phyloP scores from a whole-genome alignment of 2,113 vertebrate genomes.

The Eleginops maclovinus region DNA sequence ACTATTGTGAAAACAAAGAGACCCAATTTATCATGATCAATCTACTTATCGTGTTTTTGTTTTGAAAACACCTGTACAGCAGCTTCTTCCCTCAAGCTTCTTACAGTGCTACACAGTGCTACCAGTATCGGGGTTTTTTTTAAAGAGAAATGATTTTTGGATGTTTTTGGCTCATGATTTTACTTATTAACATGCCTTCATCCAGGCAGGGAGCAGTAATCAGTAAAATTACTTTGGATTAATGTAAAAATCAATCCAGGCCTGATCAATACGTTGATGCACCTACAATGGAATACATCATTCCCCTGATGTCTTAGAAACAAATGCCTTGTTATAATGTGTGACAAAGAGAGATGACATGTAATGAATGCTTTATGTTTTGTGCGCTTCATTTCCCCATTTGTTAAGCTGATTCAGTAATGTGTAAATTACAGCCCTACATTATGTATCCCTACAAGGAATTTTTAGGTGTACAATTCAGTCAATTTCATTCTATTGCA shows the following conservation, averaged over 20 bases:
- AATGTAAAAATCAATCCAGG: constrained; percentile 33
- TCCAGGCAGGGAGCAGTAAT: constrained; percentile 22
- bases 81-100: not conserved
- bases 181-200: constrained; percentile 41
- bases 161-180: constrained; percentile 23
- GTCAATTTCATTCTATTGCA: constrained; percentile 3
- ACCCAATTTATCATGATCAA: too few relatives aligned
- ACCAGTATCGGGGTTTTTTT: constrained; percentile 12
- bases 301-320: constrained; percentile 16
- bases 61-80: constrained; percentile 27
- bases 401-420: constrained; percentile 39
- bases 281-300: not conserved
- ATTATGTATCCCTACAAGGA: constrained; percentile 2
- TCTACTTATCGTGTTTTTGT: not conserved
- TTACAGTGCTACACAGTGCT: not conserved
- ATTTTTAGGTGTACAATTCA: constrained; percentile 23
- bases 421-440: not conserved
- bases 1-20: not conserved
- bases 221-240: constrained; percentile 41
- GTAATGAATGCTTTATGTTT: constrained; percentile 30
- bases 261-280: constrained; percentile 14
- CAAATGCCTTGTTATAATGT: constrained; percentile 26
- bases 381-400: constrained; percentile 30
- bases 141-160: constrained; percentile 17
- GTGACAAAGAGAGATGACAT: constrained; percentile 23